Conservation (phyloP, 2,797 vertebrate species). For the Sebastes miniatus region DNA sequence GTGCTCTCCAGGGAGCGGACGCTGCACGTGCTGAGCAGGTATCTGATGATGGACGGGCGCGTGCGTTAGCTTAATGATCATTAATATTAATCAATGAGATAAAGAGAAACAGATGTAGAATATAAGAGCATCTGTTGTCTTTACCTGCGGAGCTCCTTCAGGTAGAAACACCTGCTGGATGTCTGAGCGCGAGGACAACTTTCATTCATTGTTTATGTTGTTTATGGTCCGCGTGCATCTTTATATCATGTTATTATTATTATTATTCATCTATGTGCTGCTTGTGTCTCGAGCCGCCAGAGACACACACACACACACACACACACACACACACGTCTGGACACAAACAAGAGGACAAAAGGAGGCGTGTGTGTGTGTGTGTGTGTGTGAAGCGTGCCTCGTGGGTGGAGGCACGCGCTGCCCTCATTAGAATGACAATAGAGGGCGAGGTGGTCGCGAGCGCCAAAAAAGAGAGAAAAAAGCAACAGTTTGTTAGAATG, state of each 20-base stretch:
- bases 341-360: slow-evolving; percentile 1
- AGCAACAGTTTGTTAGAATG: neutral
- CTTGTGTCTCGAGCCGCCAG: slow-evolving; percentile 10
- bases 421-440: slow-evolving; percentile 77
- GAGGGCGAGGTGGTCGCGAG: slow-evolving; percentile 11
- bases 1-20: slow-evolving; percentile 27
- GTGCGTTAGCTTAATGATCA: neutral
- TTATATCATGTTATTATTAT: neutral
- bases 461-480: slow-evolving; percentile 6
- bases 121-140: no score
- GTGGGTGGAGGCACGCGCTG: slow-evolving; percentile 76
- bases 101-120: neutral
- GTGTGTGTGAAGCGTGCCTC: slow-evolving; percentile 58
- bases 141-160: no score
- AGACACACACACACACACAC: neutral
- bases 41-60: no score
- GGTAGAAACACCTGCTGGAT: no score
- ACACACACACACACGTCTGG: neutral
- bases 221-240: slow-evolving; percentile 4
- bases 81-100: neutral
- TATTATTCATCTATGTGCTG: neutral
- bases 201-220: neutral
- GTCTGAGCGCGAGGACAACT: neutral
- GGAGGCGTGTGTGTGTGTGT: neutral
- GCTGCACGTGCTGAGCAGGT: slow-evolving; percentile 36